phyloP scores from a whole-genome alignment of 2,797 vertebrate species.

The Phyllotis vaccarum region DNA sequence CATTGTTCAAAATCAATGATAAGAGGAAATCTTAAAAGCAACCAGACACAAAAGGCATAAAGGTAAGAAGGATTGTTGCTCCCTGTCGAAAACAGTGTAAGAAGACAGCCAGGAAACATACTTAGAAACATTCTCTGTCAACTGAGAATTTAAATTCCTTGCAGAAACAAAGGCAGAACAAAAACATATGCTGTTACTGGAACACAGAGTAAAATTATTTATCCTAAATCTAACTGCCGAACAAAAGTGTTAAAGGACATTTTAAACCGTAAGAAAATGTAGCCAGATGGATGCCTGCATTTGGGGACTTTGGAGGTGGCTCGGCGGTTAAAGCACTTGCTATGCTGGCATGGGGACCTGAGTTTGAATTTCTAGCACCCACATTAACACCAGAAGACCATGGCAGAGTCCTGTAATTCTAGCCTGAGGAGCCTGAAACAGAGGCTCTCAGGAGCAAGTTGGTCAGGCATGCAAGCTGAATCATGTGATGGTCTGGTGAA shows the following conservation, averaged over 20 bases:
- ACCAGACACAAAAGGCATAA: neutral
- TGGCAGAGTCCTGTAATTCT: neutral
- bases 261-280: conserved; percentile 1
- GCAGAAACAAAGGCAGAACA: conserved; percentile 9
- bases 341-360: neutral
- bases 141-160: conserved; percentile 24
- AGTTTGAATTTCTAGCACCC: neutral
- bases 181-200: neutral
- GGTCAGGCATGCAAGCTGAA: neutral
- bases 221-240: neutral
- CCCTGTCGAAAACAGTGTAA: neutral
- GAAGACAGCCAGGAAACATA: neutral
- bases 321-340: neutral
- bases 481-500: too few species aligned
- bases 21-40: conserved; percentile 39
- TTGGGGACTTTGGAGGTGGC: neutral
- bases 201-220: neutral
- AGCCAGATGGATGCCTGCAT: neutral
- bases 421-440: neutral
- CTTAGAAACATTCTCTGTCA: neutral
- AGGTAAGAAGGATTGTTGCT: neutral
- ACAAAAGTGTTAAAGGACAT: neutral
- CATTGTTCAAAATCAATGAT: neutral
- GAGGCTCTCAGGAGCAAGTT: neutral
- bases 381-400: neutral